phyloP scores from a whole-genome alignment of 2,113 vertebrate genomes.

The Bubo scandiacus region DNA sequence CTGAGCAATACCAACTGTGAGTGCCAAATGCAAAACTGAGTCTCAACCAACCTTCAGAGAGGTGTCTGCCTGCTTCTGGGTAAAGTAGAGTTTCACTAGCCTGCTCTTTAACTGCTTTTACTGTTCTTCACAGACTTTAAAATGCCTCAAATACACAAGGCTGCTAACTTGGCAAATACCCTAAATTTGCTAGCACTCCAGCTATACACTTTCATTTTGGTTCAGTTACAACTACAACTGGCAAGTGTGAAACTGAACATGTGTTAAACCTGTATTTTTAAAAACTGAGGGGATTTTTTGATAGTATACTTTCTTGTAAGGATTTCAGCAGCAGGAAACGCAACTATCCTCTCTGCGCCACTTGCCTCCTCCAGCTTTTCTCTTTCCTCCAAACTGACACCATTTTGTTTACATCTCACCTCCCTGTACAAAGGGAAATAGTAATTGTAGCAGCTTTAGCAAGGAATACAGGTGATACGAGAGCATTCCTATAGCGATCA shows the following conservation, averaged over 20 bases:
- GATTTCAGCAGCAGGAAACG: not conserved
- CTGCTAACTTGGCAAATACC: not conserved
- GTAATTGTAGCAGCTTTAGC: not conserved
- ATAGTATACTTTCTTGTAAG: not conserved
- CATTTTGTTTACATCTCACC: not conserved
- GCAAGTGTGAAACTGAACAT: not conserved
- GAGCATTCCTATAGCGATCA: not conserved
- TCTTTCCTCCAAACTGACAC: not conserved
- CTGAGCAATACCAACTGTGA: not conserved
- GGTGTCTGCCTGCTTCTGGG: too few relatives aligned
- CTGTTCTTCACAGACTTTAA: not conserved
- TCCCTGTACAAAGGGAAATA: not conserved
- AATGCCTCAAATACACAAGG: not conserved
- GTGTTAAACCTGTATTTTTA: not conserved
- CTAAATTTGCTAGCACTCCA: not conserved
- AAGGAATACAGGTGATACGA: not conserved
- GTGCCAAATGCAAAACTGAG: not conserved
- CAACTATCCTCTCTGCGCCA: not conserved
- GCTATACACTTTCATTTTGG: not conserved
- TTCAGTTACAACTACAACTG: not conserved
- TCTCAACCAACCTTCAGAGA: not conserved
- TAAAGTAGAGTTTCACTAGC: not conserved
- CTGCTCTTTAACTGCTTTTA: not conserved
- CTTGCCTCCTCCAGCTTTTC: not conserved
- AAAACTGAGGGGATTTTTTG: not conserved